A percentile compares a stretch with the other conserved stretches of the same genome.
Evolutionary conservation across 30 jellyfish, hydroid and myxozoan species (phyloP).

Genomic region (Hydractinia symbiolongicarpus): DNA sequence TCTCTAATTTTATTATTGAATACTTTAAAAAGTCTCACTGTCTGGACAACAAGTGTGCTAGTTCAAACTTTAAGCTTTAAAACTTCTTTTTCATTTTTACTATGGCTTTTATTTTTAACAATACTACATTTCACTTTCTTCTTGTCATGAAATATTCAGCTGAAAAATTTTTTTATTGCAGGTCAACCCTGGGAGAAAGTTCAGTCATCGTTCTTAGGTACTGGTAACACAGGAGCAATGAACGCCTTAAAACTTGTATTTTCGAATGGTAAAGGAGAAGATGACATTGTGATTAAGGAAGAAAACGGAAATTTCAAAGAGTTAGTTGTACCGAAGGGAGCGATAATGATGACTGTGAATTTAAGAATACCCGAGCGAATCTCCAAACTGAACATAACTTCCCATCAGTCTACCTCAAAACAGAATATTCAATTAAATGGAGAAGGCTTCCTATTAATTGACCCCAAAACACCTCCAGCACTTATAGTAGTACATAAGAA

Average conservation of each 20-base stretch:
- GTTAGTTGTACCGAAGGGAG: constrained; percentile 25
- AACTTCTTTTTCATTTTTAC: too few species aligned
- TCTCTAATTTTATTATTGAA: too few species aligned
- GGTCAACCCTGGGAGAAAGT: constrained; percentile 92
- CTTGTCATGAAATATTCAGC: too few species aligned
- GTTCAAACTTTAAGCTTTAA: too few species aligned
- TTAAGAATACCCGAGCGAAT: constrained; percentile 16
- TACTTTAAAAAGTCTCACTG: too few species aligned
- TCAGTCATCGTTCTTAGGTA: constrained; percentile 77
- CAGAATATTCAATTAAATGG: constrained; percentile 42
- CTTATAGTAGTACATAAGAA: constrained; percentile 58
- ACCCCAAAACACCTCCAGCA: constrained; percentile 82
- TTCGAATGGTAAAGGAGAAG: constrained; percentile 77
- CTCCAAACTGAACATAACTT: background rate
- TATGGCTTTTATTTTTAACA: too few species aligned
- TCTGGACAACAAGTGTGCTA: too few species aligned
- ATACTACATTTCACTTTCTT: too few species aligned
- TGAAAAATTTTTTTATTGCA: constrained; percentile 1
- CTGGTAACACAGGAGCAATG: constrained; percentile 41
- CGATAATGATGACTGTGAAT: constrained; percentile 22
- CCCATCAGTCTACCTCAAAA: background rate
- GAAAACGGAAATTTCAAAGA: constrained; percentile 48
- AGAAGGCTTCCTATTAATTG: constrained; percentile 40
- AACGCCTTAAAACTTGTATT: constrained; percentile 35
- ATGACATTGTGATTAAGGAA: constrained; percentile 67